Evolutionary conservation across 1,140 invertebrate species (phyloP).

Genomic region (Aphelinus certus): DNA sequence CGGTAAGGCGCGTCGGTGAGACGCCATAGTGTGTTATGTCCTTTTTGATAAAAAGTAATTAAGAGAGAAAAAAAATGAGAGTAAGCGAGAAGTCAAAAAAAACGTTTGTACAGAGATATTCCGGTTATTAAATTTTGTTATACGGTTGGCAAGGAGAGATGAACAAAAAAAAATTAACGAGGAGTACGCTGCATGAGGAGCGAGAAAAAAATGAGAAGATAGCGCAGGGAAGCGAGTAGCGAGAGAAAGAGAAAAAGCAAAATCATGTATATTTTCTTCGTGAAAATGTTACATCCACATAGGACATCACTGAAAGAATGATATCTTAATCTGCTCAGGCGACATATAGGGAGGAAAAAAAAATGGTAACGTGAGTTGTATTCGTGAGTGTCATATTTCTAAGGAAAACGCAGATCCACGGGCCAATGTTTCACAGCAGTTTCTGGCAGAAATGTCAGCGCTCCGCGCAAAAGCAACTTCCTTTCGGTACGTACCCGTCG

Average conservation of each 20-base stretch:
- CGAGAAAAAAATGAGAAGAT: conserved; percentile 37
- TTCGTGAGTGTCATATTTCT: conserved; percentile 66
- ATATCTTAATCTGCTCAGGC: conserved; percentile 45
- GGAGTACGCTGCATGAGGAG: conserved; percentile 38
- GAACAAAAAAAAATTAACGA: conserved; percentile 4
- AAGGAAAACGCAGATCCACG: conserved; percentile 64
- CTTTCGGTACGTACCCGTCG: conserved; percentile 32
- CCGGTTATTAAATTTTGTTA: conserved; percentile 68
- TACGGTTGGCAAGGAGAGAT: conserved; percentile 39
- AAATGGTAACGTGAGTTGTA: conserved; percentile 62
- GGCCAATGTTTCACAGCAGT: conserved; percentile 65
- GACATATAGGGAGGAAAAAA: conserved; percentile 47
- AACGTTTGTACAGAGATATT: conserved; percentile 67
- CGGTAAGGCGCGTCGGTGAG: conserved; percentile 39
- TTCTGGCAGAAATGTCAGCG: conserved; percentile 55
- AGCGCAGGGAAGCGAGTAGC: conserved; percentile 37
- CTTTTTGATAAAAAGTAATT: conserved; percentile 56
- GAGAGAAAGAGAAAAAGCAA: conserved; percentile 47
- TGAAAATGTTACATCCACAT: conserved; percentile 61
- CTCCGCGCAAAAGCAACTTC: conserved; percentile 41
- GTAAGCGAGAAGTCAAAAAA: conserved; percentile 45
- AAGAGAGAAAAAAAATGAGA: conserved; percentile 41
- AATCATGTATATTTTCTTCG: conserved; percentile 67
- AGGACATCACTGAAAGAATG: conserved; percentile 58
- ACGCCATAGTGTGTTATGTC: conserved; percentile 52